Evolutionary conservation across 2,113 vertebrate genomes (phyloP).

Genomic region (Tupaia tana): DNA sequence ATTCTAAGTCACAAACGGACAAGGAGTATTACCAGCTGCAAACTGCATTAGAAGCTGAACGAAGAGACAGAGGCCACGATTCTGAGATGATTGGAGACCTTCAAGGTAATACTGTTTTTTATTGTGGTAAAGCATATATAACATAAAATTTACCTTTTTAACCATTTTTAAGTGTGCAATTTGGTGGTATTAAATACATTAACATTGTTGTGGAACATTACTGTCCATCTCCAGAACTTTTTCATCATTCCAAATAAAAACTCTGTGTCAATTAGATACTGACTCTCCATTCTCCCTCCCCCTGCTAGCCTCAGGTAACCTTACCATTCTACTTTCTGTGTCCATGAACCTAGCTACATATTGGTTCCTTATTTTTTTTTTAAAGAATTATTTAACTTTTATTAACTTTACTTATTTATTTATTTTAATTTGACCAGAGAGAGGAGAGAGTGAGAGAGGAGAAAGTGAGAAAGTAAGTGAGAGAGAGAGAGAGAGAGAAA

Average conservation of each 20-base stretch:
- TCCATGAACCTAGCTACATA: not conserved
- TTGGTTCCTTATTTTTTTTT: no score
- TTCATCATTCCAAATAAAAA: constrained; percentile 12
- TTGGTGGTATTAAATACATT: constrained; percentile 13
- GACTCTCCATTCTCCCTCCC: not conserved
- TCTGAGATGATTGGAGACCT: constrained; percentile 98
- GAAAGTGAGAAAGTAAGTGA: no score
- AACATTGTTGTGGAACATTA: not conserved
- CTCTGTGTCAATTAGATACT: not conserved
- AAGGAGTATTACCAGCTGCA: constrained; percentile 96
- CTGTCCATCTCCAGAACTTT: not conserved
- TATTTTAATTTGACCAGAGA: no score
- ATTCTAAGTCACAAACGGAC: constrained; percentile 91
- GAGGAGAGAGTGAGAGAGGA: no score
- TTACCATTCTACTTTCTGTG: not conserved
- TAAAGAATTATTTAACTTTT: no score
- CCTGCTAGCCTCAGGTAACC: not conserved
- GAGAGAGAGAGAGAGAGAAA: no score
- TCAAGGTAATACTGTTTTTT: constrained; percentile 90
- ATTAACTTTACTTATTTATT: no score
- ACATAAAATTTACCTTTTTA: constrained; percentile 19
- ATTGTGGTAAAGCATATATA: not conserved
- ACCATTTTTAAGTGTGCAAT: not conserved
- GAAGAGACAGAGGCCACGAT: constrained; percentile 94
- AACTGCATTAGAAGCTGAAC: constrained; percentile 94